These are phyloP conservation scores for Zygogramma bicolorata DNA, from an alignment of 2,888 invertebrate genomes.

Conservation along the genomic window DNA sequence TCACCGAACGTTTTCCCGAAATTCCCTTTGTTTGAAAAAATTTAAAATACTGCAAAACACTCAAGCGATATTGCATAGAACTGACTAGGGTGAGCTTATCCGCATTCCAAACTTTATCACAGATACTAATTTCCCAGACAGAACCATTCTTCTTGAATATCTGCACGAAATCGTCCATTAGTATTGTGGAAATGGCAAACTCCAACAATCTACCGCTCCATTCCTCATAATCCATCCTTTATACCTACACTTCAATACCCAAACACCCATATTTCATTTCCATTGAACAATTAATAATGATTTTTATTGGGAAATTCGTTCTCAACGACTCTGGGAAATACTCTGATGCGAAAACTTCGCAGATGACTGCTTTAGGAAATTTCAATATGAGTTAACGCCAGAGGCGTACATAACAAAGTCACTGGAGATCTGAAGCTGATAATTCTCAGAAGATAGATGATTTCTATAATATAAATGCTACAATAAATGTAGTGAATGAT, in stretches of 20 bases:
- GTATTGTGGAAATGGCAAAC: background rate
- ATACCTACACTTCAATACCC: background rate
- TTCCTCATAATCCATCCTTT: background rate
- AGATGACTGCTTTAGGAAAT: background rate
- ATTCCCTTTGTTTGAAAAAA: no score
- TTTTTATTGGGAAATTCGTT: background rate
- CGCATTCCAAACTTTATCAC: no score
- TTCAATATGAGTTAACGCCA: background rate
- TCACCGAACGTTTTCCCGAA: no score
- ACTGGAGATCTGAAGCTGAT: no score
- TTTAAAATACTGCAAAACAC: no score
- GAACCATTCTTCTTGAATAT: no score
- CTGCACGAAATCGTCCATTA: background rate
- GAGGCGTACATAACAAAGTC: background rate
- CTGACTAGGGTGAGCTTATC: no score
- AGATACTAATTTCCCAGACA: no score
- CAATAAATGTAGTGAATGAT: no score
- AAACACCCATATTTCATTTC: background rate
- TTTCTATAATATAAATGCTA: no score
- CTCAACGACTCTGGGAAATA: background rate
- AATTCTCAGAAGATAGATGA: background rate
- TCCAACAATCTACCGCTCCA: background rate
- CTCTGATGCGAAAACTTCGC: background rate
- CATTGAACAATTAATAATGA: background rate
- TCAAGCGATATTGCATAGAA: no score